These are phyloP conservation scores for Ametastegia equiseti DNA, from an alignment of 2,888 invertebrate genomes.

Conservation along the genomic window DNA sequence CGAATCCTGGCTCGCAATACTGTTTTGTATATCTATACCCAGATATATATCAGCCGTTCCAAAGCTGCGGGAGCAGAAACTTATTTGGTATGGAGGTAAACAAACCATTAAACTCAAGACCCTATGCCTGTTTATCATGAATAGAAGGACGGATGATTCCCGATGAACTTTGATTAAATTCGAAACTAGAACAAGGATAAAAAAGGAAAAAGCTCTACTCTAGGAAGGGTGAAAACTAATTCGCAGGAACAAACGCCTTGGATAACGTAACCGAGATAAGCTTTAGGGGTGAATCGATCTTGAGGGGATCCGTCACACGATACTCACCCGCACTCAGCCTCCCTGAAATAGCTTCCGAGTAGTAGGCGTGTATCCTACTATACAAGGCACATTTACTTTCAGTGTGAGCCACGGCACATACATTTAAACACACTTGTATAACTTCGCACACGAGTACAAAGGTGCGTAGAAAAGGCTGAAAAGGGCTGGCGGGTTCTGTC, in stretches of 20 bases:
- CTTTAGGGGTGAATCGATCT: slow-evolving; percentile 32
- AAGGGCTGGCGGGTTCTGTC: slow-evolving; percentile 18
- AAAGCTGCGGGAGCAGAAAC: too few relatives aligned
- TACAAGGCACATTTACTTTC: not conserved
- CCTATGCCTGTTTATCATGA: too few relatives aligned
- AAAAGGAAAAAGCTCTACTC: not conserved
- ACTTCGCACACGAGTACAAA: not conserved
- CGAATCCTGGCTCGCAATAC: not conserved
- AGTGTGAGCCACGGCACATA: not conserved
- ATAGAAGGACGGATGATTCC: not conserved
- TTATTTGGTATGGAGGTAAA: too few relatives aligned
- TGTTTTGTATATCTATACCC: not conserved
- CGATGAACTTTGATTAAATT: not conserved
- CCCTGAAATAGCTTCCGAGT: slow-evolving; percentile 24
- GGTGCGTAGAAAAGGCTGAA: slow-evolving; percentile 4
- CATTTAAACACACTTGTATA: not conserved
- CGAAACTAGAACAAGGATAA: not conserved
- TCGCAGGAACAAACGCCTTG: slow-evolving; percentile 2
- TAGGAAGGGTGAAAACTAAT: not conserved
- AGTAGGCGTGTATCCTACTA: not conserved
- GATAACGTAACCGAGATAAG: not conserved
- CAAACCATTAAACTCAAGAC: too few relatives aligned
- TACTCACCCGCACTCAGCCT: slow-evolving; percentile 15
- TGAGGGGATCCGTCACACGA: slow-evolving; percentile 32
- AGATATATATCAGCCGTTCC: not conserved